phyloP scores from a whole-genome alignment of 2,113 vertebrate genomes.

The Dromaius novaehollandiae region DNA sequence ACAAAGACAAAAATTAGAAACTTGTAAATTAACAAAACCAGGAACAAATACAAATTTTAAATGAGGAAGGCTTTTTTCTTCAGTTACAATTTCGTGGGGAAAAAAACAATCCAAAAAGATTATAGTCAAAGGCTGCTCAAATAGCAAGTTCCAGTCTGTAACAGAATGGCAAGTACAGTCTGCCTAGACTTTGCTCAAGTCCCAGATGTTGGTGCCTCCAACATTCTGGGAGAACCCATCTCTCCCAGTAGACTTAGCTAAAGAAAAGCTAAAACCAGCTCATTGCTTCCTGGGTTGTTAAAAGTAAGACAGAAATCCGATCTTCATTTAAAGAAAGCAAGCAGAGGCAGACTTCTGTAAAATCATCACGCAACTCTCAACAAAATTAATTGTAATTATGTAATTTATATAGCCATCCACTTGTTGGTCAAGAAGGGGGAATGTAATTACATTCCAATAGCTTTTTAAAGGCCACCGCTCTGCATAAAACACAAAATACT shows the following conservation, averaged over 20 bases:
- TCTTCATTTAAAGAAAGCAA: not conserved
- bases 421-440: not conserved
- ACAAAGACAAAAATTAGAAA: not conserved
- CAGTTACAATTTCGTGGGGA: not conserved
- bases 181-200: not conserved
- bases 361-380: not conserved
- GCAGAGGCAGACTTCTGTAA: not conserved
- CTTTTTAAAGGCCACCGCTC: not conserved
- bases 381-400: not conserved
- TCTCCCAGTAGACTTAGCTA: not conserved
- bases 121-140: not conserved
- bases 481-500: not conserved
- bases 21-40: not conserved
- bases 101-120: not conserved
- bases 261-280: not conserved
- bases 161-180: not conserved
- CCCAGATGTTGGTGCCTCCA: not conserved
- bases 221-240: not conserved
- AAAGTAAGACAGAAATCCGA: not conserved
- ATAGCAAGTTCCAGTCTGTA: not conserved
- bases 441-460: not conserved
- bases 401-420: not conserved
- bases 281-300: not conserved
- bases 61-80: not conserved
- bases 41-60: not conserved